Conservation (phyloP, 1,140 invertebrate species). For the Bombus waltoni region DNA sequence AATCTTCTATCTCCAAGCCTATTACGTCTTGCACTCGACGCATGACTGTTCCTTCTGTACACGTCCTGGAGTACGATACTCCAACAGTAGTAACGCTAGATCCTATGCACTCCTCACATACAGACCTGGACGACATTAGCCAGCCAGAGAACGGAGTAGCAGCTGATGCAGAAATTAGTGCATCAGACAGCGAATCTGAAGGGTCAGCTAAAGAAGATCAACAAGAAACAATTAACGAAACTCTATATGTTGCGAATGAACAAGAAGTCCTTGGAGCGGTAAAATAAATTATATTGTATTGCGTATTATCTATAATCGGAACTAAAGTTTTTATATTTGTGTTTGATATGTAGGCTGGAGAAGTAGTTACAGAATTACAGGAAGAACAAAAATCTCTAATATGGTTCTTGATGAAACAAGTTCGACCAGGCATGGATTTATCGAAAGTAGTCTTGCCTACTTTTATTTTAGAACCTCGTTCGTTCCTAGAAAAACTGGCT, state of each 20-base stretch:
- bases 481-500: slow-evolving; percentile 95
- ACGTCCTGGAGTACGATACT: slow-evolving; percentile 76
- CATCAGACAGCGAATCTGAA: slow-evolving; percentile 83
- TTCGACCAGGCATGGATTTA: slow-evolving; percentile 97
- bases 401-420: slow-evolving; percentile 97
- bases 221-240: slow-evolving; percentile 83
- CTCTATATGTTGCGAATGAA: slow-evolving; percentile 85
- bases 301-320: not conserved
- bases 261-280: slow-evolving; percentile 89
- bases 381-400: slow-evolving; percentile 98
- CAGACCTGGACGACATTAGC: slow-evolving; percentile 82
- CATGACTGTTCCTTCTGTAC: slow-evolving; percentile 77
- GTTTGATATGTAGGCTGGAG: slow-evolving; percentile 86
- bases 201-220: slow-evolving; percentile 83
- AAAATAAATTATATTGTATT: slow-evolving; percentile 36
- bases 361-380: slow-evolving; percentile 94
- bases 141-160: slow-evolving; percentile 80
- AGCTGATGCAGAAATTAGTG: slow-evolving; percentile 82
- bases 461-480: slow-evolving; percentile 94
- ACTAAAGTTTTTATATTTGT: not conserved
- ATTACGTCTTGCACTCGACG: slow-evolving; percentile 59
- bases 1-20: slow-evolving; percentile 32
- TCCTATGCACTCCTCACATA: slow-evolving; percentile 77
- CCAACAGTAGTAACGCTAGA: slow-evolving; percentile 80
- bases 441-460: slow-evolving; percentile 96